Percentiles rank a stretch among this genome's conserved stretches.
Conservation (phyloP, 2,797 vertebrate species). For the Acridotheres tristis region DNA sequence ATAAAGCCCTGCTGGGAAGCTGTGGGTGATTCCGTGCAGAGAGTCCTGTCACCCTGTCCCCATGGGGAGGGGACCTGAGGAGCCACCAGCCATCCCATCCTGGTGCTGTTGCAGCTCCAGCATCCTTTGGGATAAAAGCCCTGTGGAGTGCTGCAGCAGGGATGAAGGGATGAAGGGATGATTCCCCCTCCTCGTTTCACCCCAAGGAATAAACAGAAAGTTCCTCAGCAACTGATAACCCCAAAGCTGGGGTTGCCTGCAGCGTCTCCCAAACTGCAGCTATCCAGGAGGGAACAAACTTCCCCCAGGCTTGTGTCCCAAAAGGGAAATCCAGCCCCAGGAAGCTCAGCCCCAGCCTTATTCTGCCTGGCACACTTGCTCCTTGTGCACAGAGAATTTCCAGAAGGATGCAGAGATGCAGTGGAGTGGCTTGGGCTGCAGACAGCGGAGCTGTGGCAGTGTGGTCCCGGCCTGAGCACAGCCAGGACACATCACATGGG, state of each 20-base stretch:
- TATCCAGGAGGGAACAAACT: neutral
- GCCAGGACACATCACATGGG: neutral
- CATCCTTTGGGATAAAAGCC: neutral
- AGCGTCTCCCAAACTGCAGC: fast-evolving
- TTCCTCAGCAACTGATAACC: neutral
- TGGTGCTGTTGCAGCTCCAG: neutral
- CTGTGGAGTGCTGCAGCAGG: neutral
- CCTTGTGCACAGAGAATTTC: neutral
- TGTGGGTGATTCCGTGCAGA: fast-evolving
- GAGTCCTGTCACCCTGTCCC: neutral
- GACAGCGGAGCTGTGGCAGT: neutral
- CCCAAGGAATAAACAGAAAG: neutral
- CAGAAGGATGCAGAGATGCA: neutral
- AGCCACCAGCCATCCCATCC: fast-evolving
- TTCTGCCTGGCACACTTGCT: neutral
- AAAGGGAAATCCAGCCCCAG: neutral
- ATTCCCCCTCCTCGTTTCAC: neutral
- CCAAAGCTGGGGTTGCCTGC: neutral
- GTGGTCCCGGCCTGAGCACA: fast-evolving
- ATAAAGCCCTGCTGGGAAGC: constrained; percentile 17
- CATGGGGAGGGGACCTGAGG: fast-evolving
- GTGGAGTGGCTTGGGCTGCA: neutral
- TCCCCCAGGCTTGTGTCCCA: fast-evolving
- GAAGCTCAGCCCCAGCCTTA: neutral
- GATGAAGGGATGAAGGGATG: neutral